Percentiles rank a stretch among this genome's conserved stretches.
Conservation (phyloP, 2,888 invertebrate genomes). For the Acrobasis suavella region DNA sequence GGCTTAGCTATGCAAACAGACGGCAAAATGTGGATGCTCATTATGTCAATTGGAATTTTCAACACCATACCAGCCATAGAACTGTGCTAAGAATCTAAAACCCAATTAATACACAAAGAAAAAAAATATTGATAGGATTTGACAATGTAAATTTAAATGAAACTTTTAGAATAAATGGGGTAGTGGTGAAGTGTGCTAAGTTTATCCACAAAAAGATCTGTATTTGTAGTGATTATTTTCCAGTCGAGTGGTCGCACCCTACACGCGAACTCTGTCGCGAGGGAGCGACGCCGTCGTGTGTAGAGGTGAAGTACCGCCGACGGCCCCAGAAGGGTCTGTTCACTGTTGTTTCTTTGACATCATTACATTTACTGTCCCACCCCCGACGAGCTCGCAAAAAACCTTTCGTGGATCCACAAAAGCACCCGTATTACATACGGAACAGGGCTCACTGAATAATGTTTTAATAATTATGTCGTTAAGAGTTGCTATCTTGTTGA, state of each 20-base stretch:
- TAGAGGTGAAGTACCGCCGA: slow-evolving; percentile 43
- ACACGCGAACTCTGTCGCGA: slow-evolving; percentile 34
- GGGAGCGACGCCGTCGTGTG: slow-evolving; percentile 68
- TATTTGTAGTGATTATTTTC: slow-evolving; percentile 72
- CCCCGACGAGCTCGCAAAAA: slow-evolving; percentile 51
- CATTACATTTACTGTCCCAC: slow-evolving; percentile 66
- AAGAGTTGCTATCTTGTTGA: slow-evolving; percentile 19
- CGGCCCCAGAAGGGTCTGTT: slow-evolving; percentile 27
- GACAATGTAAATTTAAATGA: not conserved
- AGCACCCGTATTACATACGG: slow-evolving; percentile 7
- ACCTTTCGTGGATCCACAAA: slow-evolving; percentile 30
- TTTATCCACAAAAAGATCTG: slow-evolving; percentile 65
- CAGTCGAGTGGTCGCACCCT: slow-evolving; percentile 62
- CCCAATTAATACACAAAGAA: not conserved
- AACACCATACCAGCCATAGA: slow-evolving; percentile 16
- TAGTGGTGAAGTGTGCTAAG: slow-evolving; percentile 9
- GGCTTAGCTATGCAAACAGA: slow-evolving; percentile 64
- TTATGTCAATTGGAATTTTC: slow-evolving; percentile 28
- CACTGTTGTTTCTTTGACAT: slow-evolving; percentile 53
- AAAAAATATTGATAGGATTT: not conserved
- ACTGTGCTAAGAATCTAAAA: not conserved
- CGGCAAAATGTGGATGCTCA: slow-evolving; percentile 4
- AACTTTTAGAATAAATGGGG: slow-evolving; percentile 1
- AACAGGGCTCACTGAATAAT: slow-evolving; percentile 1
- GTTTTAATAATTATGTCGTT: slow-evolving; percentile 22